Conservation (phyloP, 2,888 invertebrate species). For the Taenaris catops region DNA sequence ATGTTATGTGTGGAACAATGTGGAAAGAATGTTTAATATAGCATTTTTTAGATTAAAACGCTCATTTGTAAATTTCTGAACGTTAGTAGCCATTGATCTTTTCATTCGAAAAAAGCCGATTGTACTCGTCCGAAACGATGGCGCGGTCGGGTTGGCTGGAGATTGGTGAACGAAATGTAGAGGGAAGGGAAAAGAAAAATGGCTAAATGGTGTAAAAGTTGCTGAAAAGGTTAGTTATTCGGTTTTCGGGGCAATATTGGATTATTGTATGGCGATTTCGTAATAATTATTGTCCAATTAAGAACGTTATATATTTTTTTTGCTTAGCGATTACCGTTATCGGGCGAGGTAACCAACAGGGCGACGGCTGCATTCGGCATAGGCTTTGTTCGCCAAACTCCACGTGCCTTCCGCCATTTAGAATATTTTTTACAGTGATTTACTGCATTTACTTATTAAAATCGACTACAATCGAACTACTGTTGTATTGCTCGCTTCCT, state of each 20-base stretch:
- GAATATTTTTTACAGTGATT: conserved; percentile 33
- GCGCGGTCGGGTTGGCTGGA: conserved; percentile 39
- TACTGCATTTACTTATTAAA: conserved; percentile 15
- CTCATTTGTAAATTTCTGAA: conserved; percentile 29
- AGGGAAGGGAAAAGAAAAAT: conserved; percentile 49
- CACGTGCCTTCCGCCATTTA: conserved; percentile 79
- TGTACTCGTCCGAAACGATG: conserved; percentile 37
- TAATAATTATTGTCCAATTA: conserved; percentile 6
- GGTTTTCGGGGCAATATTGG: conserved; percentile 8
- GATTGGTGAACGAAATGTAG: conserved; percentile 39
- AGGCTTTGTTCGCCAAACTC: conserved; percentile 76
- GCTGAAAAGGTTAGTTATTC: conserved; percentile 57
- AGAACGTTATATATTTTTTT: conserved; percentile 25
- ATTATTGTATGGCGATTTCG: conserved; percentile 9
- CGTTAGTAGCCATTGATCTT: conserved; percentile 41
- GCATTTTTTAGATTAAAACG: too few relatives aligned
- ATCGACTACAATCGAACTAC: background rate
- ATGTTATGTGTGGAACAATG: too few relatives aligned
- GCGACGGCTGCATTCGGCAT: conserved; percentile 48
- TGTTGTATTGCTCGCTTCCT: background rate
- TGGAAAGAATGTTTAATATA: too few relatives aligned
- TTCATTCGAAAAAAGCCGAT: conserved; percentile 39
- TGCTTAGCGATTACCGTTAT: conserved; percentile 37
- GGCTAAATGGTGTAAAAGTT: conserved; percentile 63
- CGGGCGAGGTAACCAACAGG: conserved; percentile 40